Base-by-base conservation (phyloP, 2,797 vertebrate genomes). In the Thunnus albacares region DNA sequence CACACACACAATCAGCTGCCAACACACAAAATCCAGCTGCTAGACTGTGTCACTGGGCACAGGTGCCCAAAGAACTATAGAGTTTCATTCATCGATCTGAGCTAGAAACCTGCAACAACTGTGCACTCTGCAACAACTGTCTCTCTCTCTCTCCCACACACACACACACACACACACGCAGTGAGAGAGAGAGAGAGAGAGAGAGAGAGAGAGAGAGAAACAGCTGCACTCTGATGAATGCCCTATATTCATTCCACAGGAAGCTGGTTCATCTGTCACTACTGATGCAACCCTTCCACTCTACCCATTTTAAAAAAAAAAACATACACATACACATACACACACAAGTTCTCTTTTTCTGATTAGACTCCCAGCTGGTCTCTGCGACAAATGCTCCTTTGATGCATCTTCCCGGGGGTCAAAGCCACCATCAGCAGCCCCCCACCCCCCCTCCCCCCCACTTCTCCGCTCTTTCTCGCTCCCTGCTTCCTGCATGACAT, bases 361-460 rank as follows among this genome's bases (percentile, higher is more conserved):
- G 90, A 94, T 94, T 93, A 88, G 90, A 87, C 92, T 88, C 91
- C 92, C 95, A 96, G 95, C 95, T 96, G 95, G 86, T 87, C 87
- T 85, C 77, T 86, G 84, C 89, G 81, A 95, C 94, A 96, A 95
- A 95, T 86, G 90, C 90, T 91, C 82, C 89, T 93, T 94, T 94
- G 93, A 94, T 92, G 92, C 87, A 71, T 92, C 90, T 91, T 94
- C 86, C 90, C 77, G 80, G 88, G 85, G 83, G 90, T 90, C 89
- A 87, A 74, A 87, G 77, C 87, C 71, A 84, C 88, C 90, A 89
- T 89, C 90, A 57, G 73, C 84, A 81, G n/a, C 24, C 24, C 24
- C 24, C 24, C 24, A 24, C 79, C 85, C 66, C 83, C 72, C 70
- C 79, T 52, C 51, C 68, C 65, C 60, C 80, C 53, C 77, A 81